Percentiles rank a stretch among this genome's conserved stretches.
These are phyloP conservation scores for Ornithorhynchus anatinus DNA, from an alignment of 2,113 vertebrate genomes.

Conservation along the genomic window DNA sequence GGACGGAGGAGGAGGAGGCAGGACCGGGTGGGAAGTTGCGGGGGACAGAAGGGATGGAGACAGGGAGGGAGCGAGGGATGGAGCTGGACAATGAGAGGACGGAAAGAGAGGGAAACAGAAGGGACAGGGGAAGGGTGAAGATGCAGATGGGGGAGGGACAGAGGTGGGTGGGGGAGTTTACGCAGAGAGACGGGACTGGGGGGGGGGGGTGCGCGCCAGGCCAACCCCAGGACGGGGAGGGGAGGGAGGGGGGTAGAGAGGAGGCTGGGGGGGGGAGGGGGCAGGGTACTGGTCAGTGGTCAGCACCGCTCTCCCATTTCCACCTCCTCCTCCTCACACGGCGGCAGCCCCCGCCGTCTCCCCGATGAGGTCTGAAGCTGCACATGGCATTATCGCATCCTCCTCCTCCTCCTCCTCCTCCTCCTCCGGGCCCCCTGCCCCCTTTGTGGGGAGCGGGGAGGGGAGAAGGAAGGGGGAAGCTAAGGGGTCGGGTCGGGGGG, in stretches of 20 bases:
- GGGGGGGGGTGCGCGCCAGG: conserved; percentile 15
- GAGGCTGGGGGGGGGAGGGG: background rate
- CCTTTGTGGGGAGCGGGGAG: conserved; percentile 42
- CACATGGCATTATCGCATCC: conserved; percentile 13
- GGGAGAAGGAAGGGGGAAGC: conserved; percentile 8
- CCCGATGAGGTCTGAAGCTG: background rate
- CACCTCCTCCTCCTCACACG: background rate
- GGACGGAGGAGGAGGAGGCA: too few species aligned
- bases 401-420: too few species aligned
- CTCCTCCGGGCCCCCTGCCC: conserved; percentile 45
- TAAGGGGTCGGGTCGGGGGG: conserved; percentile 11
- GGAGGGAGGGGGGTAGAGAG: background rate
- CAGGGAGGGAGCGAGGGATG: background rate
- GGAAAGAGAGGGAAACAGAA: conserved; percentile 7
- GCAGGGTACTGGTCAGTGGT: conserved; percentile 27
- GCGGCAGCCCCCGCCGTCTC: conserved; percentile 1
- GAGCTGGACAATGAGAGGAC: conserved; percentile 32
- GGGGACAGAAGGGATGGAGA: background rate
- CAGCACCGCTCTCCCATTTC: background rate
- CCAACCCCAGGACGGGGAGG: conserved; percentile 10
- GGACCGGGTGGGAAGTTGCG: too few species aligned
- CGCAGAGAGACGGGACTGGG: conserved; percentile 15
- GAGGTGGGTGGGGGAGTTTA: conserved; percentile 28
- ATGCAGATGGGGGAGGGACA: conserved; percentile 24
- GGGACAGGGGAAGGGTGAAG: conserved; percentile 18